These are phyloP conservation scores for Eumacrocentrus americanus DNA, from an alignment of 2,888 invertebrate species.

Conservation along the genomic window DNA sequence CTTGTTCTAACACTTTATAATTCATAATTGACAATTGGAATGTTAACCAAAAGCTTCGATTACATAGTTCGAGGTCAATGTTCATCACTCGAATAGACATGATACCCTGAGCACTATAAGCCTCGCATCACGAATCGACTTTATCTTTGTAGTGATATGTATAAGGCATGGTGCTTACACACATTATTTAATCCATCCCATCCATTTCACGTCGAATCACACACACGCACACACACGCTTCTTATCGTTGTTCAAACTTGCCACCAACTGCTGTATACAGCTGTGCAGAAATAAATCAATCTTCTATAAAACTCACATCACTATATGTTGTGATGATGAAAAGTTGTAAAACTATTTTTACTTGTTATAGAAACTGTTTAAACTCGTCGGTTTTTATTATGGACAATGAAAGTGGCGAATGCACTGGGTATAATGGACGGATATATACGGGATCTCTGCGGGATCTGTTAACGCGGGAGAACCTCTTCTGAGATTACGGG, in stretches of 20 bases:
- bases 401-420: no score
- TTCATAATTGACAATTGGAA: background rate
- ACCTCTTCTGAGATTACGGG: slow-evolving; percentile 51
- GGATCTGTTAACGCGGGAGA: slow-evolving; percentile 50
- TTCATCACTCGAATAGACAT: no score
- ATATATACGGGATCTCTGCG: slow-evolving; percentile 33
- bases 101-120: no score
- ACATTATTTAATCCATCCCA: background rate
- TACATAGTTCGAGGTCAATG: background rate
- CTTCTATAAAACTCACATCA: no score
- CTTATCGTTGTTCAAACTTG: background rate
- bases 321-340: no score
- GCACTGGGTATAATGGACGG: background rate
- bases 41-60: background rate
- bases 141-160: background rate
- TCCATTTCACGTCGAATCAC: background rate
- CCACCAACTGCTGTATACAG: background rate
- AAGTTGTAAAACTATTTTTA: no score
- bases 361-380: no score
- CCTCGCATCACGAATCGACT: background rate
- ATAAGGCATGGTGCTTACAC: no score
- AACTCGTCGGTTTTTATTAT: background rate
- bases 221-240: background rate
- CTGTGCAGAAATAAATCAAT: no score
- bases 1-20: background rate